Evolutionary conservation across 2,888 invertebrate genomes (phyloP), one percentile per base, ranked within the genome.

Genomic region (Trichopoda pennipes): DNA sequence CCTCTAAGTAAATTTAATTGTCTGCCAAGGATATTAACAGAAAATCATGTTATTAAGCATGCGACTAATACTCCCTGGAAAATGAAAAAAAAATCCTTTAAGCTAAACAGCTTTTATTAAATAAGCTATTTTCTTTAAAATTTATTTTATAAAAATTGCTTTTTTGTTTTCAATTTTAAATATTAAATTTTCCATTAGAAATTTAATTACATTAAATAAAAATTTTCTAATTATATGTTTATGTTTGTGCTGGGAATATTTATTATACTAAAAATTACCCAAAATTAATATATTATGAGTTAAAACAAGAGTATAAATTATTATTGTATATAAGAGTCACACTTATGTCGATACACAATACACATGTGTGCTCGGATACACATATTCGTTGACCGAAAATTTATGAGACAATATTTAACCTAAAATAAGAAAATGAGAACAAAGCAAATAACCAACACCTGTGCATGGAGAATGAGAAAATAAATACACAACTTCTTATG

Each of bases 381-480:
- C 49, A 58, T 23, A 19, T n/a, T 32, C 4, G 32, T 47, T 72
- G 56, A 44, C n/a, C 38, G 14, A 60, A 21, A 78, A 78, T 70
- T 78, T 70, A 70, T 70, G 77, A 23, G 49, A 47, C 56, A 70
- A 19, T 19, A 35, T 0, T 21, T 14, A 23, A 28, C 4, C 9
- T 49, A 19, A 3, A n/a, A n/a, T n/a, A 23, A 55, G 14, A 28
- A 74, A 47, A 14, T 1, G 47, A 44, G 23, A 23, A 23, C 2
- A 4, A 28, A 2, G 23, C 23, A 28, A 28, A 28, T 28, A 19
- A 32, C 3, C 61, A 23, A 42, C 3, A 60, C 38, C 8, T 17
- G 17, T 17, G 28, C 28, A 53, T 19, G 28, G 4, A 44, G n/a
- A 32, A 44, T 19, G 17, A 49, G 32, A 32, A 1, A 21, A 21